Base-by-base conservation (phyloP, 1,140 invertebrate species). In the Drosophila ercepeae region DNA sequence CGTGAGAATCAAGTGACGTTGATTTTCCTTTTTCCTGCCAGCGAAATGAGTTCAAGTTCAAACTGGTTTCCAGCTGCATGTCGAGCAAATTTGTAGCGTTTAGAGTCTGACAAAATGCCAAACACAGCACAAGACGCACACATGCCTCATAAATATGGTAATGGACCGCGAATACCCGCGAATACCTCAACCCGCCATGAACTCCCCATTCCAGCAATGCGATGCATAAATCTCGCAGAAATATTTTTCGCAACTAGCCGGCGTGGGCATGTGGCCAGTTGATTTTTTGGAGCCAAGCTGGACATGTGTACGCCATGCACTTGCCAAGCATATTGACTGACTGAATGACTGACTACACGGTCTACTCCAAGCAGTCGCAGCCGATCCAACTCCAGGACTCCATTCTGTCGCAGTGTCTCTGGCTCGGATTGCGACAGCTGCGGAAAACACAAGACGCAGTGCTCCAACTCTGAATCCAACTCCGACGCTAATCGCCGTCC, bases 291-390 rank as follows among this genome's bases (percentile, higher is more conserved):
- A 32, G 71, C 19, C 50, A 52, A 82, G 51, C 53, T 69, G 70
- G 81, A 83, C 79, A 83, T 83, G 79, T 83, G 79, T 86, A 63
- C 69, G 78, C 70, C 79, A 83, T 78, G 81, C 81, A 84, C 82
- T 84, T 84, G 81, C 81, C 61, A 75, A 76, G 76, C 52, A 23
- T 58, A 79, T 41, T 55, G 70, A 78, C 71, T 79, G 78, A 70
- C 57, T 57, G 59, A 69, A 51, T 78, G 60, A 67, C 59, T 75
- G 58, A 75, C 69, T 69, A 50, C 44, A 70, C 42, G n/a, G n/a
- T n/a, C n/a, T n/a, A n/a, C n/a, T n/a, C n/a, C n/a, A n/a, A n/a
- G n/a, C n/a, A n/a, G n/a, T n/a, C n/a, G n/a, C n/a, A n/a, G n/a
- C n/a, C n/a, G 48, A 36, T 46, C 53, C 29, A 41, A 46, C 32